These are phyloP conservation scores for Lytechinus variegatus DNA, from an alignment of 35 echinoderm and acorn worm species.

Conservation along the genomic window DNA sequence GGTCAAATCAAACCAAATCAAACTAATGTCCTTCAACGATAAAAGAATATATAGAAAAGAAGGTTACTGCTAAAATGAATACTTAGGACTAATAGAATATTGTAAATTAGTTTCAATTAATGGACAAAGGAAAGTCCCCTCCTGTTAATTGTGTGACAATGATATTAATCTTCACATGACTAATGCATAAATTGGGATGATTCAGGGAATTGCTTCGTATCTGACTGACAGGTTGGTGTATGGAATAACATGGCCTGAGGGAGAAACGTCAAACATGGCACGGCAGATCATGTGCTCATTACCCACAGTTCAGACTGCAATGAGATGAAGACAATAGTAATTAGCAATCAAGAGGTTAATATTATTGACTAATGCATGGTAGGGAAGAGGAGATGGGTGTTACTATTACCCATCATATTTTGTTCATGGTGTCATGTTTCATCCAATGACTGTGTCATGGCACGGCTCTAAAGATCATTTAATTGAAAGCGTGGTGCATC, in stretches of 20 bases:
- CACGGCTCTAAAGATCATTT: neutral
- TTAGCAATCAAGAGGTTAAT: constrained; percentile 20
- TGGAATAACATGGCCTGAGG: neutral
- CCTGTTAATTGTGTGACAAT: neutral
- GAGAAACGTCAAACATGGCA: constrained; percentile 5
- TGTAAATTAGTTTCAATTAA: neutral
- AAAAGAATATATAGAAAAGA: neutral
- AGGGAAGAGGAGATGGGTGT: neutral
- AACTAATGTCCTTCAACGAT: neutral
- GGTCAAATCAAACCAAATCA: too few species aligned
- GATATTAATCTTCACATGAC: constrained; percentile 8
- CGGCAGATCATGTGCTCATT: neutral
- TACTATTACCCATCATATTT: neutral
- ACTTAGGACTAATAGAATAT: neutral
- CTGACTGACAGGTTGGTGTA: neutral
- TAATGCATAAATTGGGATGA: constrained; percentile 13
- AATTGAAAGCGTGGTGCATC: neutral
- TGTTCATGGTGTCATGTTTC: neutral
- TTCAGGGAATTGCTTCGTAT: neutral
- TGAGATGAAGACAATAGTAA: constrained; percentile 4
- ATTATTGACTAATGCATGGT: neutral
- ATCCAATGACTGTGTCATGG: neutral
- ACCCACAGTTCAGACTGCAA: neutral
- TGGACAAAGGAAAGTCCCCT: neutral
- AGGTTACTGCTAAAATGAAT: neutral